Evolutionary conservation across 2,113 vertebrate genomes (phyloP).

Genomic region (Trichechus manatus): DNA sequence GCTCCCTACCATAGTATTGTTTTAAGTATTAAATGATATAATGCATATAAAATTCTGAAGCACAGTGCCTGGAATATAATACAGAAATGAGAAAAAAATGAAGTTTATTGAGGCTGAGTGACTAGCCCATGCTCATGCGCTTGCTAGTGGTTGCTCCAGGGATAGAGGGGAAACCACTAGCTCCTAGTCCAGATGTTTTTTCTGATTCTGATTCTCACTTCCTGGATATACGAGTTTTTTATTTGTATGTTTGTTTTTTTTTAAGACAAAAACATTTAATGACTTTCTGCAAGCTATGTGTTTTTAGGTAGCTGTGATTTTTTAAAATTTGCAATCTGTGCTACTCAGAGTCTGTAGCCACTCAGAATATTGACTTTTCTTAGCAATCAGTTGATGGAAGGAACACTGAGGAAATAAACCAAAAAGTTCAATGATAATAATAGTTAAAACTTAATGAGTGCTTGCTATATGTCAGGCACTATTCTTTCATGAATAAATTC

Average conservation of each 20-base stretch:
- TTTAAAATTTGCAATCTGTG: neutral
- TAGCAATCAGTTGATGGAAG: neutral
- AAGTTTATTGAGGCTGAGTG: neutral
- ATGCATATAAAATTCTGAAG: neutral
- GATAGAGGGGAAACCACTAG: neutral
- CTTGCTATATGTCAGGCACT: neutral
- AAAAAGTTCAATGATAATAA: neutral
- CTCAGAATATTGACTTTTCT: neutral
- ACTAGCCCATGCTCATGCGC: fast-evolving
- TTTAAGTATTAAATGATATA: neutral
- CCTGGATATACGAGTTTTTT: neutral
- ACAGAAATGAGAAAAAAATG: neutral
- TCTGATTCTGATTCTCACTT: neutral
- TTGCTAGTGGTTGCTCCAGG: neutral
- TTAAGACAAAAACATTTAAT: neutral
- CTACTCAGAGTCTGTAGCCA: neutral
- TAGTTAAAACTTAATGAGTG: neutral
- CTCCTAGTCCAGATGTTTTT: neutral
- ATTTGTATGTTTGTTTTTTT: neutral
- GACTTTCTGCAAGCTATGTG: neutral
- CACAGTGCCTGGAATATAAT: neutral
- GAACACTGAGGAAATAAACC: neutral
- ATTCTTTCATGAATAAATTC: neutral
- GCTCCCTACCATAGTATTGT: neutral
- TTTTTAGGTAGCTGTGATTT: neutral